Evolutionary conservation across 2,113 vertebrate genomes (phyloP).

Genomic region (Sterrhoptilus dennistouni): DNA sequence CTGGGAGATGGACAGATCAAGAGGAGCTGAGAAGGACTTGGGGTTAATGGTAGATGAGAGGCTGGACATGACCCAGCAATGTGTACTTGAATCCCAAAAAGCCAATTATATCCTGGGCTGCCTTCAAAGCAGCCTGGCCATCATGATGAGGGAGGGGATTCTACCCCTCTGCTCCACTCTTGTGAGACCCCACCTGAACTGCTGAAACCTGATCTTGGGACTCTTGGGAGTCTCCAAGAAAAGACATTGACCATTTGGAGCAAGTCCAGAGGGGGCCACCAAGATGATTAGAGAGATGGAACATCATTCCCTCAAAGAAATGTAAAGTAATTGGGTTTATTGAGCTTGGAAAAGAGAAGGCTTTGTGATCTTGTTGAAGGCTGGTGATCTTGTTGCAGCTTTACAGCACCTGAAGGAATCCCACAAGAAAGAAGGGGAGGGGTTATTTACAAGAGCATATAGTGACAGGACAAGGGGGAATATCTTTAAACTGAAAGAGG

Average conservation of each 20-base stretch:
- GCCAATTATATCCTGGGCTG: not conserved
- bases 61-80: not conserved
- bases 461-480: not conserved
- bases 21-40: not conserved
- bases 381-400: not conserved
- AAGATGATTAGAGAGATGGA: not conserved
- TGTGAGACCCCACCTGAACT: not conserved
- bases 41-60: not conserved
- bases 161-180: not conserved
- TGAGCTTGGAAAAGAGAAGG: not conserved
- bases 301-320: not conserved
- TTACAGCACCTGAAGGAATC: not conserved
- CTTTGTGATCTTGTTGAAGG: not conserved
- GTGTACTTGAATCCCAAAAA: not conserved
- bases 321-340: not conserved
- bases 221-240: too few relatives aligned
- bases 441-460: not conserved
- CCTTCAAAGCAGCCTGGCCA: not conserved
- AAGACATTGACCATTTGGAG: not conserved
- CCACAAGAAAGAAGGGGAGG: not conserved
- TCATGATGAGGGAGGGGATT: accelerated
- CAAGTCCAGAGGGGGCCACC: not conserved
- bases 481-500: not conserved
- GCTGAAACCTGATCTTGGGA: not conserved
- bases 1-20: too few relatives aligned